Conservation (phyloP, 2,797 vertebrate species). For the Gobionotothen gibberifrons region DNA sequence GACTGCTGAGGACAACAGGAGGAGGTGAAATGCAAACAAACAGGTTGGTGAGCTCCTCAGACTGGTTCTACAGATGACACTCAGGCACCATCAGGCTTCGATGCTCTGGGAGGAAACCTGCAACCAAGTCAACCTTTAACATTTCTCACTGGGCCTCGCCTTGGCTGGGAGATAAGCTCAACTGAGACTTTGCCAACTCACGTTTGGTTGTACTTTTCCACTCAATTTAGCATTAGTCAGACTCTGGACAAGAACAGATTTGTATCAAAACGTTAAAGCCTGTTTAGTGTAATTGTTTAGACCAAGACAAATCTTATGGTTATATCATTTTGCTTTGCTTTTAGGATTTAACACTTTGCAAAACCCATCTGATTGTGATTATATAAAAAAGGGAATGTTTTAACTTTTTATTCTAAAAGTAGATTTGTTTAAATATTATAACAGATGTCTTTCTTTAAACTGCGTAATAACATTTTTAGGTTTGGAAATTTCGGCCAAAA, state of each 20-base stretch:
- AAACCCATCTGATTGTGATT: too few species aligned
- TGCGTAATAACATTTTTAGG: too few species aligned
- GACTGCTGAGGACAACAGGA: conserved; percentile 21
- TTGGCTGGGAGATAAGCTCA: not conserved
- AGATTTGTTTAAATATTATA: too few species aligned
- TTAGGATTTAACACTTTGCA: too few species aligned
- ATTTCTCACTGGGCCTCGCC: not conserved
- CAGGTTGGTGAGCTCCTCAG: conserved; percentile 49
- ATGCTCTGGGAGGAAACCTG: not conserved
- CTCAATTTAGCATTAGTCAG: not conserved
- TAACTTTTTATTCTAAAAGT: too few species aligned
- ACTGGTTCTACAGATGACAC: conserved; percentile 51
- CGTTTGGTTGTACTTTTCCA: not conserved
- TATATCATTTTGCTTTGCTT: not conserved
- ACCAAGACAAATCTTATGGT: not conserved
- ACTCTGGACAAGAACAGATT: not conserved
- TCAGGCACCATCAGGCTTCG: not conserved
- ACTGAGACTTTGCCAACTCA: not conserved
- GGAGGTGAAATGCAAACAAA: conserved; percentile 47
- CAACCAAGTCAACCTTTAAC: not conserved
- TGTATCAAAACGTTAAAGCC: too few species aligned
- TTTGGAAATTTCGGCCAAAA: too few species aligned
- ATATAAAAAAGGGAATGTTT: too few species aligned
- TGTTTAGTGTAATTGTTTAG: not conserved
- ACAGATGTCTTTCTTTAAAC: too few species aligned